Conservation (phyloP, 2,113 vertebrate genomes). For the Propithecus coquereli region DNA sequence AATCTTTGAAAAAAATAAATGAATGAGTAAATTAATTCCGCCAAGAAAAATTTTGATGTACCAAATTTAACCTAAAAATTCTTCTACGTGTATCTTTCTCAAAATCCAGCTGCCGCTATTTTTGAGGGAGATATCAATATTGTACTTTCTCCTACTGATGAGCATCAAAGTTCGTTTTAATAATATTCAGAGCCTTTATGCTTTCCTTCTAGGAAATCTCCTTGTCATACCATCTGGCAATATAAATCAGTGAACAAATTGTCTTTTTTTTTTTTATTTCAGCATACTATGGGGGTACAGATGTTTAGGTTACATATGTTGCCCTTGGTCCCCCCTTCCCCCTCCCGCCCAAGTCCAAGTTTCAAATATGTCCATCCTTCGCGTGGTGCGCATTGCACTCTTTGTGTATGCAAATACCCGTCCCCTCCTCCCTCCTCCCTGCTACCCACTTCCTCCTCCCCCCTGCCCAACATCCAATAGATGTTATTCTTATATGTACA, state of each 20-base stretch:
- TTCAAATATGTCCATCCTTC: too few relatives aligned
- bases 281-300: too few relatives aligned
- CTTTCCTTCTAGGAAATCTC: neutral
- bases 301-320: too few relatives aligned
- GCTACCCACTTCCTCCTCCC: too few relatives aligned
- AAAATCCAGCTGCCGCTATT: neutral
- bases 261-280: too few relatives aligned
- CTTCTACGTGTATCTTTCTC: neutral
- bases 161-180: slow-evolving; percentile 26
- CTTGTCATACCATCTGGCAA: neutral
- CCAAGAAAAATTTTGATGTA: neutral
- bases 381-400: too few relatives aligned
- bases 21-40: neutral
- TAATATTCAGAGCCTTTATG: neutral
- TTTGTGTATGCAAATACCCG: too few relatives aligned
- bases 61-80: neutral
- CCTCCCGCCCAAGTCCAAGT: too few relatives aligned
- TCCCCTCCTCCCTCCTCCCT: too few relatives aligned
- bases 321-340: too few relatives aligned
- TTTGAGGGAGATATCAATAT: neutral
- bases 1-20: neutral
- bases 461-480: too few relatives aligned
- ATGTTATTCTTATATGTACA: too few relatives aligned
- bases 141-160: neutral
- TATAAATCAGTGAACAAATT: neutral